Conservation (phyloP, 2,113 vertebrate species). For the Lamprotornis superbus region DNA sequence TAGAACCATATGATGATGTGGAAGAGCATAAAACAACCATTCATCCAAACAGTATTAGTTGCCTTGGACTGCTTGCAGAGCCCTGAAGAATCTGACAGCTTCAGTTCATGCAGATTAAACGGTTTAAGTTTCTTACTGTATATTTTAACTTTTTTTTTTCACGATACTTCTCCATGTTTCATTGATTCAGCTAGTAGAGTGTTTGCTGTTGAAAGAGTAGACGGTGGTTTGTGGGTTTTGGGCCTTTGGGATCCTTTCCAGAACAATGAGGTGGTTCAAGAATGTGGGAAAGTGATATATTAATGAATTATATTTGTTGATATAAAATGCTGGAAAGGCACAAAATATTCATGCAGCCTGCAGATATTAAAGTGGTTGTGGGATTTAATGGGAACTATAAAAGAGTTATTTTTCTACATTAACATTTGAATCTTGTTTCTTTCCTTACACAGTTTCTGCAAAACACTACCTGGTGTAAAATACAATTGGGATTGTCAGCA, state of each 20-base stretch:
- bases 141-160: neutral
- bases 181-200: neutral
- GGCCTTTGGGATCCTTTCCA: neutral
- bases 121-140: neutral
- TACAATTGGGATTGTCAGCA: slow-evolving; percentile 3
- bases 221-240: neutral
- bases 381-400: slow-evolving; percentile 24
- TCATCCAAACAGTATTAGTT: neutral
- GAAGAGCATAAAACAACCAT: neutral
- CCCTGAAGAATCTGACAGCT: neutral
- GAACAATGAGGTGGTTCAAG: neutral
- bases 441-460: neutral
- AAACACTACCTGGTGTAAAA: slow-evolving; percentile 8
- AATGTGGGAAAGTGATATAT: neutral
- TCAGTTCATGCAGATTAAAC: slow-evolving; percentile 27
- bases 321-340: neutral
- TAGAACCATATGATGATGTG: neutral
- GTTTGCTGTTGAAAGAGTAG: neutral
- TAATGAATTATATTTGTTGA: neutral
- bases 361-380: neutral
- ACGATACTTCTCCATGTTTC: neutral
- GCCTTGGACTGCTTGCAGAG: neutral
- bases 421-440: slow-evolving; percentile 19
- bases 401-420: slow-evolving; percentile 10
- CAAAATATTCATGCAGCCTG: neutral